phyloP scores from a whole-genome alignment of 2,113 vertebrate species.

The Tragelaphus scriptus region DNA sequence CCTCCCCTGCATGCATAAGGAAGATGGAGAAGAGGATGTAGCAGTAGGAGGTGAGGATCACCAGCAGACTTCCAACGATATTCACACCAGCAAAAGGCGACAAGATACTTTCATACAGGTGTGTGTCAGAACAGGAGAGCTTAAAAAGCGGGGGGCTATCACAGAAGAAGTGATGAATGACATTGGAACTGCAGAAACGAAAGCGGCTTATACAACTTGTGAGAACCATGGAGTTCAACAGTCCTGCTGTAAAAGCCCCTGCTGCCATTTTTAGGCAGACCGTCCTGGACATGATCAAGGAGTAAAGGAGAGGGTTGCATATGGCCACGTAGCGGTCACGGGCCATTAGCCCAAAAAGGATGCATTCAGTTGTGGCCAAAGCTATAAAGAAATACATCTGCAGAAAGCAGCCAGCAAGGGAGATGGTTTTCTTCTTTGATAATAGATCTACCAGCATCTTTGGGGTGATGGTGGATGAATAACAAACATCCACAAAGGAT shows the following conservation, averaged over 20 bases:
- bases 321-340: constrained; percentile 56
- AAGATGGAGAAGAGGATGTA: not conserved
- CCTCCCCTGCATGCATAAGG: not conserved
- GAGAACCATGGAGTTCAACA: constrained; percentile 45
- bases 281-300: constrained; percentile 22
- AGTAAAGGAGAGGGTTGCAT: constrained; percentile 59
- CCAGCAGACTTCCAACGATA: fast-evolving
- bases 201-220: not conserved
- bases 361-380: constrained; percentile 32
- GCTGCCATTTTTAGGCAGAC: not conserved
- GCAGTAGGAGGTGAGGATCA: not conserved
- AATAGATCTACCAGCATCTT: constrained; percentile 13
- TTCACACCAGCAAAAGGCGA: fast-evolving
- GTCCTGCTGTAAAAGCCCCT: constrained; percentile 27
- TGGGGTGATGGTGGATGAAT: constrained; percentile 58
- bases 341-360: constrained; percentile 65
- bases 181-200: fast-evolving
- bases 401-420: not conserved
- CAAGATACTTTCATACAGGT: fast-evolving
- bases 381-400: constrained; percentile 57
- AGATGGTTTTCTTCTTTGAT: constrained; percentile 27
- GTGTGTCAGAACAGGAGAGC: not conserved
- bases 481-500: constrained; percentile 48
- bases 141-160: not conserved
- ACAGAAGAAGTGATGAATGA: not conserved